These are phyloP conservation scores for Platichthys flesus DNA, from an alignment of 2,113 vertebrate species.

Conservation along the genomic window DNA sequence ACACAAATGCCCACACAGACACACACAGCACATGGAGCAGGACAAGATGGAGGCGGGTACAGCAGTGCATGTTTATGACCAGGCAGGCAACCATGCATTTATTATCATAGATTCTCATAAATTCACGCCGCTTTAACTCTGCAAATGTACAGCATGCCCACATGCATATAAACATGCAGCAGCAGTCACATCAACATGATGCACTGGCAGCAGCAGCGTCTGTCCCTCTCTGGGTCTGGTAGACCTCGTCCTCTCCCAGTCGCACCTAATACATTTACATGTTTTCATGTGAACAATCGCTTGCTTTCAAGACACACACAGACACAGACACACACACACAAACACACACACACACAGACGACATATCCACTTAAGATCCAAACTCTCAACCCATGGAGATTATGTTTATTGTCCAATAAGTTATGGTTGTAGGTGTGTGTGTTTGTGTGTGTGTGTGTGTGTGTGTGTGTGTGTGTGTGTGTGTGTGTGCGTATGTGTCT, in stretches of 20 bases:
- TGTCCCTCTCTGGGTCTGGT: constrained; percentile 20
- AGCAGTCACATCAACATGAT: constrained; percentile 30
- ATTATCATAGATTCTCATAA: constrained; percentile 65
- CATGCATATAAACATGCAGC: neutral
- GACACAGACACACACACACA: neutral
- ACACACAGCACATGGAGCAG: neutral
- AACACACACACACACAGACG: constrained; percentile 1
- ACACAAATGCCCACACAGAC: neutral
- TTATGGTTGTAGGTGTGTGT: neutral
- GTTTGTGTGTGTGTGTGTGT: no score
- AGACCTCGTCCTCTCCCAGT: constrained; percentile 36
- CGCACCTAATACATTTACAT: constrained; percentile 55
- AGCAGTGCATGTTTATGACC: constrained; percentile 35
- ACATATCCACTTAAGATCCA: constrained; percentile 12
- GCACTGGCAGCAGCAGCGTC: constrained; percentile 21
- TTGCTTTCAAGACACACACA: constrained; percentile 4
- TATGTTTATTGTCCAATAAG: neutral
- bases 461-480: neutral
- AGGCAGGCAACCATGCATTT: constrained; percentile 42
- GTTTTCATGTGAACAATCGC: constrained; percentile 34
- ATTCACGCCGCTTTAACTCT: constrained; percentile 51
- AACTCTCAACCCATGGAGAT: constrained; percentile 16
- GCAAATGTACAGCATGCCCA: constrained; percentile 55
- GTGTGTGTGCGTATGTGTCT: neutral
- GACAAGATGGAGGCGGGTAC: constrained; percentile 24